Evolutionary conservation across 2,888 invertebrate species (phyloP).

Genomic region (Cheilosia grossa): DNA sequence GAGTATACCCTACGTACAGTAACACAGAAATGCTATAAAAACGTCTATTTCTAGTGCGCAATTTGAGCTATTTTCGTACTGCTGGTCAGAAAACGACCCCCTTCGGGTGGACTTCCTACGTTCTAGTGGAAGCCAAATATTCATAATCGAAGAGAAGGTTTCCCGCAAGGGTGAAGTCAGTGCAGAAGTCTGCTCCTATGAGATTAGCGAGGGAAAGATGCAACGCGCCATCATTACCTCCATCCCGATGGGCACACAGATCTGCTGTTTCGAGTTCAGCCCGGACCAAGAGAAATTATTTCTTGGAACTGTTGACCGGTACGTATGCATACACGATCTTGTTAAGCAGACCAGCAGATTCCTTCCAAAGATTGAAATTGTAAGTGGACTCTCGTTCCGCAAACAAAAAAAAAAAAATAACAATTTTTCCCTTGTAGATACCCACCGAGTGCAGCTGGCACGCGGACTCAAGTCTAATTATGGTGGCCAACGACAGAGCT

Average conservation of each 20-base stretch:
- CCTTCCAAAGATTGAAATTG: slow-evolving; percentile 90
- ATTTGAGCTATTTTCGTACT: slow-evolving; percentile 90
- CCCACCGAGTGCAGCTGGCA: slow-evolving; percentile 90
- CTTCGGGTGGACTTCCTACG: slow-evolving; percentile 91
- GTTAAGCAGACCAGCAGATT: slow-evolving; percentile 89
- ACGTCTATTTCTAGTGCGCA: slow-evolving; percentile 84
- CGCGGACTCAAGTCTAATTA: slow-evolving; percentile 87
- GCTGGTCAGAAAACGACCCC: slow-evolving; percentile 94
- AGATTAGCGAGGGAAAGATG: slow-evolving; percentile 85
- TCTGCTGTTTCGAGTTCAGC: slow-evolving; percentile 87
- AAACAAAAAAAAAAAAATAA: too few species aligned
- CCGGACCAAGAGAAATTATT: slow-evolving; percentile 90
- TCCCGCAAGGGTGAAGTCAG: slow-evolving; percentile 88
- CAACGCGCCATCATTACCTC: slow-evolving; percentile 87
- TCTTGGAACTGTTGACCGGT: slow-evolving; percentile 93
- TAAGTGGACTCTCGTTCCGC: slow-evolving; percentile 83
- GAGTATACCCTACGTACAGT: slow-evolving; percentile 65
- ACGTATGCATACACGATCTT: slow-evolving; percentile 91
- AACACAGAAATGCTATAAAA: not conserved
- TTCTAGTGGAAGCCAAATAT: slow-evolving; percentile 87
- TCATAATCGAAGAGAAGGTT: slow-evolving; percentile 92
- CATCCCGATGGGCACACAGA: slow-evolving; percentile 88
- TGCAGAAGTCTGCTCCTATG: slow-evolving; percentile 88
- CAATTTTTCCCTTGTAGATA: slow-evolving; percentile 84
- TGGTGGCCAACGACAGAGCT: slow-evolving; percentile 88